Conservation (phyloP, 2,797 vertebrate genomes). For the Telmatherina bonti region DNA sequence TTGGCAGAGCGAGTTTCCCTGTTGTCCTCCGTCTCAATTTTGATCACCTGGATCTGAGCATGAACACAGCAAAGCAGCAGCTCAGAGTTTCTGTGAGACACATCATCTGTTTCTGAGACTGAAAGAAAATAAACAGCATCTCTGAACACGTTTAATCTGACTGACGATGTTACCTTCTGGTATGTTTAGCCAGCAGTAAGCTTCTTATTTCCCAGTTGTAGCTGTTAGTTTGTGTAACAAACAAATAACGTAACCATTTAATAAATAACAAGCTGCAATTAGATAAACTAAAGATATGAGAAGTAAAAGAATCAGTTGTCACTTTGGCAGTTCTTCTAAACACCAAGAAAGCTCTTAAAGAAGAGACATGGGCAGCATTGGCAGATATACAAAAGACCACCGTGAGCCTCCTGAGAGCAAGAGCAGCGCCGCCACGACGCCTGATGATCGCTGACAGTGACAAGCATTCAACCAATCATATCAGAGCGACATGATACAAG, state of each 20-base stretch:
- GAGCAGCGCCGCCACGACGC: conserved; percentile 6
- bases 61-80: conserved; percentile 12
- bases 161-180: background rate
- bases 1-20: conserved; percentile 94
- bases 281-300: background rate
- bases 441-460: conserved; percentile 53
- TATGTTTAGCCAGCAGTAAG: background rate
- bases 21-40: conserved; percentile 95
- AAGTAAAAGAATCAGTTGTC: background rate
- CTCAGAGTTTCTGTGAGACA: background rate
- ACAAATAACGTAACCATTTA: background rate
- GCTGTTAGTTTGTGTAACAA: background rate
- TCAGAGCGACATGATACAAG: conserved; percentile 69
- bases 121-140: background rate
- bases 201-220: background rate
- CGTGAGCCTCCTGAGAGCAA: conserved; percentile 7
- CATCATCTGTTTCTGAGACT: too few species aligned
- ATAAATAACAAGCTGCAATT: background rate
- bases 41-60: conserved; percentile 94
- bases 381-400: background rate
- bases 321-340: background rate
- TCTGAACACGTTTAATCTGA: conserved; percentile 1
- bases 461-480: conserved; percentile 62
- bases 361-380: conserved; percentile 8
- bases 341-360: background rate